Percentiles rank a stretch among this genome's conserved stretches.
Conservation (phyloP, 2,888 invertebrate genomes). For the Gordius sp. region DNA sequence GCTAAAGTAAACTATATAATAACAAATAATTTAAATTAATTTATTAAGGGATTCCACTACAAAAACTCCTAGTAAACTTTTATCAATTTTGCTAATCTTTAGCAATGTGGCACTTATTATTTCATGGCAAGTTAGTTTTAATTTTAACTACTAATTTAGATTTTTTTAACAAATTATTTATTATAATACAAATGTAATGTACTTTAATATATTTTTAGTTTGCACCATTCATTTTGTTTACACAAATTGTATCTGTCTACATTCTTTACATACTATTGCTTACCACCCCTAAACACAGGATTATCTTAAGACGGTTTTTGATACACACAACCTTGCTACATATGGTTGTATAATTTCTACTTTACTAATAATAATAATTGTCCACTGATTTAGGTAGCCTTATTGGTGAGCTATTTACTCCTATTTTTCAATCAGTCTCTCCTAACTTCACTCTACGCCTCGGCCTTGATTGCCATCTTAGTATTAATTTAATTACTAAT, state of each 20-base stretch:
- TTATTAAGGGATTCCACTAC: neutral
- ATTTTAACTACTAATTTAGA: constrained; percentile 14
- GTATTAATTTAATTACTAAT: no score
- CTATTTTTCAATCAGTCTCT: constrained; percentile 38
- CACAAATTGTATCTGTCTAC: no score
- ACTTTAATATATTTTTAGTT: no score
- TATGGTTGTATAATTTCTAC: no score
- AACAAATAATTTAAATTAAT: neutral
- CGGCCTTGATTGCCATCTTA: constrained; percentile 27
- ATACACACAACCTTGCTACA: no score
- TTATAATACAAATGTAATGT: no score
- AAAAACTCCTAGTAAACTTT: neutral
- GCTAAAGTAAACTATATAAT: constrained; percentile 21
- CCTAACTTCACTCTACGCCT: constrained; percentile 33
- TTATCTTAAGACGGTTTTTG: no score
- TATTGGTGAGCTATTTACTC: constrained; percentile 29
- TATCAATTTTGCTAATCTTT: constrained; percentile 9
- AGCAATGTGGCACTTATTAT: neutral
- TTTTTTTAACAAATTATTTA: no score
- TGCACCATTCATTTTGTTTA: no score
- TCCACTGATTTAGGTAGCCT: constrained; percentile 28
- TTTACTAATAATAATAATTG: no score
- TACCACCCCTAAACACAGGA: no score
- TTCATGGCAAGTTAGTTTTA: neutral
- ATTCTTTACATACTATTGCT: no score